Conservation (phyloP, 2,797 vertebrate species). For the Lophius americanus region DNA sequence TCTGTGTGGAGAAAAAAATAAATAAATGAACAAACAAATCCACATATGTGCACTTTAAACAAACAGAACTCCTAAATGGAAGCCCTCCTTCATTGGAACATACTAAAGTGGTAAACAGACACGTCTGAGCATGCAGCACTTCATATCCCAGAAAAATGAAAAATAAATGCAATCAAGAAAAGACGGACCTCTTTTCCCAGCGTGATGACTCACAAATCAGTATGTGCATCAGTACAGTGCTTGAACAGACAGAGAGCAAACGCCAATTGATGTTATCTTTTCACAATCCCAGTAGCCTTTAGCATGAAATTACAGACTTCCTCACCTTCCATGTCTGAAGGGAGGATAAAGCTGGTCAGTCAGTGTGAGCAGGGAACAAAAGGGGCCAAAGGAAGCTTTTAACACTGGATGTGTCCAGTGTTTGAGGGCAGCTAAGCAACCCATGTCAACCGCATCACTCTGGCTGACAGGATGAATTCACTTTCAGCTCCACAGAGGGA, state of each 20-base stretch:
- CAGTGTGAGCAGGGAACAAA: slow-evolving; percentile 29
- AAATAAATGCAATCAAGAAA: slow-evolving; percentile 48
- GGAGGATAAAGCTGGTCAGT: slow-evolving; percentile 28
- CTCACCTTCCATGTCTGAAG: slow-evolving; percentile 20
- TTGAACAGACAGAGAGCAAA: slow-evolving; percentile 39
- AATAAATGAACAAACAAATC: slow-evolving; percentile 23
- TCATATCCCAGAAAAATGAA: slow-evolving; percentile 5
- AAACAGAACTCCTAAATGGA: background rate
- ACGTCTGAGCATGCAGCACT: background rate
- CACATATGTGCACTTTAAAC: slow-evolving; percentile 25
- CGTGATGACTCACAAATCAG: slow-evolving; percentile 55
- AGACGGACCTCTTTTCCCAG: slow-evolving; percentile 35
- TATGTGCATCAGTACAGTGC: slow-evolving; percentile 15
- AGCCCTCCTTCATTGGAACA: background rate
- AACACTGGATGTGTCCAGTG: slow-evolving; percentile 32
- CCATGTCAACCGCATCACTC: slow-evolving; percentile 35
- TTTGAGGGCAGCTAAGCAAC: slow-evolving; percentile 38
- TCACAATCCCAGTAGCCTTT: slow-evolving; percentile 12
- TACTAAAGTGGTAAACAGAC: slow-evolving; percentile 7
- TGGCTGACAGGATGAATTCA: slow-evolving; percentile 6
- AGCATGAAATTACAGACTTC: slow-evolving; percentile 30
- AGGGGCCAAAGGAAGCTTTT: slow-evolving; percentile 38
- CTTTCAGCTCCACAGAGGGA: slow-evolving; percentile 19
- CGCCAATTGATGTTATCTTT: slow-evolving; percentile 22
- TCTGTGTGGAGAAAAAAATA: slow-evolving; percentile 83